Base-by-base conservation (phyloP, 2,888 invertebrate species). In the Bombylius discolor region DNA sequence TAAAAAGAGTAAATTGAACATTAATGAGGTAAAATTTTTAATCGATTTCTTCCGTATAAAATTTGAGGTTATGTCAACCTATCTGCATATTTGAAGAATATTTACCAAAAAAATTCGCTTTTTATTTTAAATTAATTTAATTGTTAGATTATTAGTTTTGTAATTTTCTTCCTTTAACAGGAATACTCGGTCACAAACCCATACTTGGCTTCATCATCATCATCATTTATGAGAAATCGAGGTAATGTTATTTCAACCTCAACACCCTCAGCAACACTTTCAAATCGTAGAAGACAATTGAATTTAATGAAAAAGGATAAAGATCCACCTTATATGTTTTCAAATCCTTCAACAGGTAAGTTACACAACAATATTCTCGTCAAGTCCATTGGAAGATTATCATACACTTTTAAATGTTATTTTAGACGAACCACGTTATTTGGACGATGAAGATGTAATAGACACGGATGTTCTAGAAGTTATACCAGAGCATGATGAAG, bases 281-380 rank as follows among this genome's bases (percentile, higher is more conserved):
- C 53, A n/a, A 62, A 59, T 53, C 62, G 65, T 13, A 56, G 56
- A 49, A 62, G 64, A 12, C 59, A 67, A 53, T 54, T 65, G 49
- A 68, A 67, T 56, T 61, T 67, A 33, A 65, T 66, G 57, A 63
- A 60, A 5, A 59, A 64, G 53, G 65, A 64, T 45, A 68, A 67
- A 36, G 66, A 68, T 23, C 64, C 68, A 36, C 63, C 67, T 49
- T 72, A 64, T 52, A 66, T 65, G 51, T 62, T 62, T 33, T 51
- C 53, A 32, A 58, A 58, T 48, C 23, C 23, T 23, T 23, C 23
- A 23, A 23, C 23, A 23, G 23, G 23, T 23, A 23, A 1, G 23
- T 23, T 23, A 23, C 3, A 23, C 3, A 49, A 14, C 12, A 13
- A 34, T n/a, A 49, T 32, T 31, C 23, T 11, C 44, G 42, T 9